Evolutionary conservation across 2,888 invertebrate species (phyloP).

Genomic region (Octodonta nipae): DNA sequence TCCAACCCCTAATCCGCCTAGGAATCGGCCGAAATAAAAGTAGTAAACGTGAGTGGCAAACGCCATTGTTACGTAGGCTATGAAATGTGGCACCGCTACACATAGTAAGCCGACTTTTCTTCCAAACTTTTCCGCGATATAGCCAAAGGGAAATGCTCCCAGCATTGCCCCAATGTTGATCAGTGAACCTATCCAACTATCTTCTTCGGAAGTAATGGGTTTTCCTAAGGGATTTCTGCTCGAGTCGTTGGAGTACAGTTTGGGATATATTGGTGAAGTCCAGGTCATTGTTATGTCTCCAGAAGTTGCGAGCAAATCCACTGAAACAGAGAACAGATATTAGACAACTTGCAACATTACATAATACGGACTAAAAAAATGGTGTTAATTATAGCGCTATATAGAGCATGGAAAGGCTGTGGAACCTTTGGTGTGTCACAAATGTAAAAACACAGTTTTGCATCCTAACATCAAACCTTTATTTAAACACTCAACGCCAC

Average conservation of each 20-base stretch:
- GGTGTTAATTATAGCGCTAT: too few species aligned
- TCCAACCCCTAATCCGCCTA: constrained; percentile 51
- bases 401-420: too few species aligned
- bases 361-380: too few species aligned
- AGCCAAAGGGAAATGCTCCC: constrained; percentile 56
- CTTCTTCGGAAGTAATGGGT: constrained; percentile 28
- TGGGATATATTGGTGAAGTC: constrained; percentile 20
- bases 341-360: too few species aligned
- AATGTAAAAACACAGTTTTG: too few species aligned
- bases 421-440: too few species aligned
- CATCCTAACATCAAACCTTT: too few species aligned
- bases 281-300: constrained; percentile 20
- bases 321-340: too few species aligned
- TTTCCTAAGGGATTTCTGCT: constrained; percentile 26
- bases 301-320: constrained; percentile 19
- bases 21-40: constrained; percentile 33
- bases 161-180: constrained; percentile 36
- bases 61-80: constrained; percentile 18
- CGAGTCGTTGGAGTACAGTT: constrained; percentile 19
- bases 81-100: constrained; percentile 19
- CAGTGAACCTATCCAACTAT: constrained; percentile 40
- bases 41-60: constrained; percentile 17
- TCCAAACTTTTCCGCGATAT: constrained; percentile 49
- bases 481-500: too few species aligned
- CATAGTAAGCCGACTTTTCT: constrained; percentile 51